Evolutionary conservation across 2,797 vertebrate species (phyloP).

Genomic region (Octomys mimax): DNA sequence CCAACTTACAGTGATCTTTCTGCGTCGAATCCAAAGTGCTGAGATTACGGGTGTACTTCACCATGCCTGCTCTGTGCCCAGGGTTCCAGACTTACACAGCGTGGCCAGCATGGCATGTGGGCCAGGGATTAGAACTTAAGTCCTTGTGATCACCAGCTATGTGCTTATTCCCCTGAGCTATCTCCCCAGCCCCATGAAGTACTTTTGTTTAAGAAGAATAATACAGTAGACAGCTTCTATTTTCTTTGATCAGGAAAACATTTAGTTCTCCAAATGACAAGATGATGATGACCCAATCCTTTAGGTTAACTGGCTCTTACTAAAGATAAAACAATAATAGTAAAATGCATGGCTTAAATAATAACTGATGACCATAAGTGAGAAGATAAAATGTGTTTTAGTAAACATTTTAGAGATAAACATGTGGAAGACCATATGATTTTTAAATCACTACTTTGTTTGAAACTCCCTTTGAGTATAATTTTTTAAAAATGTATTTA

Average conservation of each 20-base stretch:
- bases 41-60: no score
- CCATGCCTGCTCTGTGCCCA: no score
- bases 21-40: no score
- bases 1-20: no score
- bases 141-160: no score
- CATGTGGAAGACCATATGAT: background rate
- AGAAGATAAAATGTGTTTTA: background rate
- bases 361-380: background rate
- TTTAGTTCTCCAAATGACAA: constrained; percentile 42
- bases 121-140: no score
- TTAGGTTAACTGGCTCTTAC: background rate
- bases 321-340: background rate
- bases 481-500: background rate
- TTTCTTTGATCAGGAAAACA: constrained; percentile 42
- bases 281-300: background rate
- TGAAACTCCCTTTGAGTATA: background rate
- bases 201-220: constrained; percentile 11
- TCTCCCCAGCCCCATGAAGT: background rate
- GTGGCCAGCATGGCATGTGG: no score
- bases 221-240: background rate
- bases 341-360: constrained; percentile 4
- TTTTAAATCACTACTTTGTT: constrained; percentile 1
- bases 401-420: background rate
- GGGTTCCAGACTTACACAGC: no score
- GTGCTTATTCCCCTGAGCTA: no score